Base-by-base conservation (phyloP, 2,888 invertebrate species). In the Torymus texanus region DNA sequence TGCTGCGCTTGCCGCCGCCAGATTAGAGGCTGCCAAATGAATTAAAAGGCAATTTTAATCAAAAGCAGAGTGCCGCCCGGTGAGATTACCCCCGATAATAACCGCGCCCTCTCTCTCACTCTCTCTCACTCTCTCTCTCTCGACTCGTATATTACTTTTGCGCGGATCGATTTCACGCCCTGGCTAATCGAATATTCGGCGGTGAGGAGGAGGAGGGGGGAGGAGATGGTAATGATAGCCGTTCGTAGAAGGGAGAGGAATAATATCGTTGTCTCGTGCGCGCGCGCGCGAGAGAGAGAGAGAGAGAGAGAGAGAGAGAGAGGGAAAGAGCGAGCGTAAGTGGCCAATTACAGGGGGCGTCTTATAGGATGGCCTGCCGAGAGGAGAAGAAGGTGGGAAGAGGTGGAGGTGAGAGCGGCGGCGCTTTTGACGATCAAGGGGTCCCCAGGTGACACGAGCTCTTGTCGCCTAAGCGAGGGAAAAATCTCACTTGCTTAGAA, bases 41-140 rank as follows among this genome's bases (percentile, higher is more conserved):
- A 90, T 90, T 90, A 89, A 90, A 90, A 90, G 89, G 86, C 89
- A 90, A 90, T 90, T 90, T 90, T 90, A 90, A 90, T 90, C 90
- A 90, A 90, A 90, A 90, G 88, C 87, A 86, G 86, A 61, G 71
- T 73, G 74, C 74, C 72, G 76, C 70, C 83, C 89, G 89, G 86
- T 88, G 85, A 89, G 89, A 90, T 90, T 90, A 90, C 88, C 87
- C 87, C 85, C 87, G 89, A 89, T 90, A 90, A 90, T 90, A 88
- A 89, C 88, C 85, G 85, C 84, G 76, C 82, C 76, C 83, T 83
- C n/a, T n/a, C n/a, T n/a, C n/a, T n/a, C n/a, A n/a, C n/a, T n/a
- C n/a, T n/a, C n/a, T n/a, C n/a, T n/a, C 81, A 79, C 81, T 66
- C 72, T 65, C 70, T 14, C 41, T 62, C 41, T 18, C 21, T 41